phyloP scores from a whole-genome alignment of 2,113 vertebrate genomes.

The Cebus imitator region DNA sequence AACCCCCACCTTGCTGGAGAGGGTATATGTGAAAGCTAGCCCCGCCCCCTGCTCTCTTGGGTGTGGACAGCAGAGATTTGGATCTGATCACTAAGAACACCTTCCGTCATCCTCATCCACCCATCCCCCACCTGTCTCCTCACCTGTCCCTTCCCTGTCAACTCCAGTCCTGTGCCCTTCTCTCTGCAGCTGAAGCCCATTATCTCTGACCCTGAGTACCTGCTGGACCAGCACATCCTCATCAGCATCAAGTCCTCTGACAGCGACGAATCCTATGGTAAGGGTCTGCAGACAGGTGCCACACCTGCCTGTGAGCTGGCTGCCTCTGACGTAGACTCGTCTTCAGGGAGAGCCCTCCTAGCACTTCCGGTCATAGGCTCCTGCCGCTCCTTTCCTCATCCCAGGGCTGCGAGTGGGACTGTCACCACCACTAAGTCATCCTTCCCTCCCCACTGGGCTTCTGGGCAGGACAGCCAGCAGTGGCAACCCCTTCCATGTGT shows the following conservation, averaged over 20 bases:
- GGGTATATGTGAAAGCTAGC: neutral
- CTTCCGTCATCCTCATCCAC: neutral
- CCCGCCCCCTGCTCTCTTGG: neutral
- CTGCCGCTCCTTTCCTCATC: neutral
- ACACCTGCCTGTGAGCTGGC: accelerated
- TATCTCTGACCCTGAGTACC: conserved; percentile 97
- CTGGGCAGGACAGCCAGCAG: neutral
- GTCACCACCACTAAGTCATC: no score
- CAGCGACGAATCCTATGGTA: conserved; percentile 96
- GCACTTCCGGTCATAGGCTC: accelerated
- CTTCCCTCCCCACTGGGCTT: accelerated
- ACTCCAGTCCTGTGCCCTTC: conserved; percentile 48
- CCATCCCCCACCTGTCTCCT: neutral
- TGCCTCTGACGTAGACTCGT: neutral
- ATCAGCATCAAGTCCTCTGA: conserved; percentile 97
- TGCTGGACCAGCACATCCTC: conserved; percentile 97
- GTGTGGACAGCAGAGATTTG: neutral
- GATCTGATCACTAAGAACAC: neutral
- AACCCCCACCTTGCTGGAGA: neutral
- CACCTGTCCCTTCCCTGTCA: neutral
- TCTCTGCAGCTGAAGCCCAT: conserved; percentile 93
- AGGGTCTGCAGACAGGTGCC: neutral
- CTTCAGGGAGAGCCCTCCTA: accelerated
- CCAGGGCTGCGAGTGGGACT: neutral
- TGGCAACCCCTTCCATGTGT: accelerated